A percentile compares a stretch with the other conserved stretches of the same genome.
Conservation (phyloP, 2,797 vertebrate species). For the Glossophaga mutica region DNA sequence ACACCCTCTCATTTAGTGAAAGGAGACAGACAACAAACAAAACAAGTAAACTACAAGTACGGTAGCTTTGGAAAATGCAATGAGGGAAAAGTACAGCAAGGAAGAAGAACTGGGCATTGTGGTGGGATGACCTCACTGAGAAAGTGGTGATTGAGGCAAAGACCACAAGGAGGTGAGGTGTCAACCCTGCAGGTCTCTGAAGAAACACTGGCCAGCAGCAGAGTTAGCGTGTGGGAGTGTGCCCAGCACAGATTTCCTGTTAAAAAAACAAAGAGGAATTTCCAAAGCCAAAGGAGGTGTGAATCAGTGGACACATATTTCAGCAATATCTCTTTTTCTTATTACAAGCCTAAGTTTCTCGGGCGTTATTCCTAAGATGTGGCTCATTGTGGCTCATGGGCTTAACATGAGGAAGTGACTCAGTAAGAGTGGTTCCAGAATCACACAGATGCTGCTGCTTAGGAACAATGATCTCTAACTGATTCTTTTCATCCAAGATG, state of each 20-base stretch:
- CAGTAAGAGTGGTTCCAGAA: neutral
- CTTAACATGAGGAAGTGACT: neutral
- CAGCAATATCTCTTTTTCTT: neutral
- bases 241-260: neutral
- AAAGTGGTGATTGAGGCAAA: neutral
- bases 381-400: no score
- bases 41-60: neutral
- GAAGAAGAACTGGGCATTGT: neutral
- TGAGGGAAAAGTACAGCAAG: neutral
- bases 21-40: neutral
- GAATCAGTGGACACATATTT: neutral
- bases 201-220: neutral
- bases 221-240: no score
- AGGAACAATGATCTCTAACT: neutral
- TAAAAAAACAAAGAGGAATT: neutral
- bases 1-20: neutral
- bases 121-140: neutral
- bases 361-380: neutral
- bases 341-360: neutral
- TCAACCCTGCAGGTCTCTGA: neutral
- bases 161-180: neutral
- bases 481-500: neutral
- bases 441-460: neutral
- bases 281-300: neutral
- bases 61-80: neutral